Evolutionary conservation across 2,888 invertebrate genomes (phyloP).

Genomic region (Drosophila koepferae): DNA sequence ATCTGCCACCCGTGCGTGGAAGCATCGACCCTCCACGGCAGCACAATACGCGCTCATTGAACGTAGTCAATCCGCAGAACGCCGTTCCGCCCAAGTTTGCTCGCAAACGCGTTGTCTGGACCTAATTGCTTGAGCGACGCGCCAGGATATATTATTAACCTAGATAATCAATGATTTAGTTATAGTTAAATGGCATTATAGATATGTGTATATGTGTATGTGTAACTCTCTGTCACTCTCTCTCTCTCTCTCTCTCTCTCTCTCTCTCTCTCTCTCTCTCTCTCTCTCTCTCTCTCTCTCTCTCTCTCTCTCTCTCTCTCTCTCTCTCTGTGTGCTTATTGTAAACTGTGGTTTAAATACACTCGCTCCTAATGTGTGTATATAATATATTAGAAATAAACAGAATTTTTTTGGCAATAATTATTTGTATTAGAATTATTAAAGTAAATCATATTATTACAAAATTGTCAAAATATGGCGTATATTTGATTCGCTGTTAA

Average conservation of each 20-base stretch:
- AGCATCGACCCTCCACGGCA: conserved; percentile 63
- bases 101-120: conserved; percentile 83
- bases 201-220: not conserved
- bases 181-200: conserved; percentile 4
- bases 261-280: not conserved
- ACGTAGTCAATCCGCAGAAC: conserved; percentile 71
- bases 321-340: not conserved
- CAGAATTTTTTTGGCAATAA: not conserved
- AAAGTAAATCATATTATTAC: not conserved
- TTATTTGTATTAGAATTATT: not conserved
- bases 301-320: not conserved
- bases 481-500: too few species aligned
- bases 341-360: conserved; percentile 20
- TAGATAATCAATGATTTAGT: conserved; percentile 31
- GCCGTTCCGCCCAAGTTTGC: conserved; percentile 78
- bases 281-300: not conserved
- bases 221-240: not conserved
- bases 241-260: not conserved
- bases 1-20: conserved; percentile 51
- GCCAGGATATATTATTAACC: conserved; percentile 18
- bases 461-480: too few species aligned
- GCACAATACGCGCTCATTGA: conserved; percentile 60
- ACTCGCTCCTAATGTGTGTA: conserved; percentile 11
- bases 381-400: conserved; percentile 42
- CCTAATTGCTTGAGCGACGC: conserved; percentile 42